These are phyloP conservation scores for Shargacucullia verbasci DNA, from an alignment of 2,888 invertebrate species.

Conservation along the genomic window DNA sequence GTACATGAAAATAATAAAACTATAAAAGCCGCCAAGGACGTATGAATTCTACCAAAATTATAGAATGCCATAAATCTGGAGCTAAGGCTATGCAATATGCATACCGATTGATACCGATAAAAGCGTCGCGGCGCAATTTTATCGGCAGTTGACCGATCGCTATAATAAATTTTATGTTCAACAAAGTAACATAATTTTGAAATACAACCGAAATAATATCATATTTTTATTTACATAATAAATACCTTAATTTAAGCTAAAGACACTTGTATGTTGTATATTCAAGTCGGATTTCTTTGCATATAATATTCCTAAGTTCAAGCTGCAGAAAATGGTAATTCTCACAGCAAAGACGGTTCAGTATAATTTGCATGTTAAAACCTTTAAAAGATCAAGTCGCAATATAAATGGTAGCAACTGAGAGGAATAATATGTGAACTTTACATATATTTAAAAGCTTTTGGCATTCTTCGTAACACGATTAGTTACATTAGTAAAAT, in stretches of 20 bases:
- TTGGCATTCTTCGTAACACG: slow-evolving; percentile 1
- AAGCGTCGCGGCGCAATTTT: slow-evolving; percentile 4
- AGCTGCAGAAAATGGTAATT: slow-evolving; percentile 5
- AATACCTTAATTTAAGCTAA: slow-evolving; percentile 7
- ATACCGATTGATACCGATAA: slow-evolving; percentile 10
- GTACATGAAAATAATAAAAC: too few species aligned
- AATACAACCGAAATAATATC: too few species aligned
- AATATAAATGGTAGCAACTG: slow-evolving; percentile 1
- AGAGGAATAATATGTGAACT: too few species aligned
- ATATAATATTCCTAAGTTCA: too few species aligned
- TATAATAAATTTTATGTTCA: slow-evolving; percentile 36
- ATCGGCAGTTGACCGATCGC: slow-evolving; percentile 17
- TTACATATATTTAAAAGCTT: slow-evolving; percentile 1
- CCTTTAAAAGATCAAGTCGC: neutral
- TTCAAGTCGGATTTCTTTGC: too few species aligned
- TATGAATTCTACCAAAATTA: neutral
- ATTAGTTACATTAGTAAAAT: neutral
- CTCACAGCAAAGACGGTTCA: neutral
- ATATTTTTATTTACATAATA: too few species aligned
- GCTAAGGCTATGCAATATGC: neutral
- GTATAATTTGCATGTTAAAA: slow-evolving; percentile 7
- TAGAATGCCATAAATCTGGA: slow-evolving; percentile 16
- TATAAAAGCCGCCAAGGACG: too few species aligned
- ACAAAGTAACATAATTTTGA: slow-evolving; percentile 9
- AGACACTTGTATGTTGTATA: too few species aligned